Base-by-base conservation (phyloP, 2,888 invertebrate species). In the Spilosoma lubricipeda region DNA sequence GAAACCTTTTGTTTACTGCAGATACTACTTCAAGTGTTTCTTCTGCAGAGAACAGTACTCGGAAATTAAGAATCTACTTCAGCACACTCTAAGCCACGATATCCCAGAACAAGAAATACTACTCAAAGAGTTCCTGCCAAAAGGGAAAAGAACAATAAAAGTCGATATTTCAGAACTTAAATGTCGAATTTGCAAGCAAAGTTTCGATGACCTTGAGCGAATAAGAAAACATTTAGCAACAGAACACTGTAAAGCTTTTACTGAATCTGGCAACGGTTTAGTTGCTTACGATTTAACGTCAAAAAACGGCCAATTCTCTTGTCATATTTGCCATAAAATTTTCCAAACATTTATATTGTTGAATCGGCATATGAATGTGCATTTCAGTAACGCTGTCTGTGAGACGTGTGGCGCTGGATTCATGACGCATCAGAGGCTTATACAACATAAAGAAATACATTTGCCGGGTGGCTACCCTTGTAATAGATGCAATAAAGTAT, bases 311-410 rank as follows among this genome's bases (percentile, higher is more conserved):
- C 90, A 92, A 27, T 91, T 91, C 52, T 81, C 89, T 0, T 94
- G 94, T 64, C 93, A 93, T 73, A 84, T 93, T 3, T 94, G 94
- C 74, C 80, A 75, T 3, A 92, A 93, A 76, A 86, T 86, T 13
- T 93, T 93, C 72, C 93, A 93, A 79, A 92, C 93, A 0, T 94
- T 93, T 74, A 91, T 92, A 18, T 86, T 93, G 0, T 72, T 94
- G n/a, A 93, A 93, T 79, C 83, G 93, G 3, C 94, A 94, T 77
- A 93, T 94, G 93, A 94, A 94, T 59, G 92, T 91, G 0, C 94
- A 94, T 85, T 94, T 93, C 20, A 92, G 89, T 63, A 94, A 93
- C 33, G 93, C 91, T 0, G 91, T 94, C 0, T 94, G 94, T 70
- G 93, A 94, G 33, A 90, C 91, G 0, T 94, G 94, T 56, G 94